phyloP scores from a whole-genome alignment of 2,113 vertebrate species.

The Stigmatopora nigra region DNA sequence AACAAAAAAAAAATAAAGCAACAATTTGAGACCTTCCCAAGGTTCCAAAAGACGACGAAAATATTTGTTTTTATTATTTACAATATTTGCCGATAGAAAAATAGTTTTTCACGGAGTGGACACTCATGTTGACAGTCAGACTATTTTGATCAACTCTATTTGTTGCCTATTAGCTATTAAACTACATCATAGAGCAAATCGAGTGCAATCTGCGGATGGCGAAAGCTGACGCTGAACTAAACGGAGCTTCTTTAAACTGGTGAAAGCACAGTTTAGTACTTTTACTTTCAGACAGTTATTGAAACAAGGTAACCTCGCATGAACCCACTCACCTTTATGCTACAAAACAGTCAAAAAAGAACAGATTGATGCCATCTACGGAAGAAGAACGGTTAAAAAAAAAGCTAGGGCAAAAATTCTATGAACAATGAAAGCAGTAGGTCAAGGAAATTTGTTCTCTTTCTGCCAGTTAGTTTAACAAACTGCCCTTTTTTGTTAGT shows the following conservation, averaged over 20 bases:
- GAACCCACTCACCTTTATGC: too few relatives aligned
- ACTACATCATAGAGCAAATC: neutral
- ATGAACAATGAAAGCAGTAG: neutral
- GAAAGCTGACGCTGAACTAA: too few relatives aligned
- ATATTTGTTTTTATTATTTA: constrained; percentile 53
- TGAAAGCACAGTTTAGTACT: too few relatives aligned
- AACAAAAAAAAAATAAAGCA: constrained; percentile 46
- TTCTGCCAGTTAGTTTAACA: neutral
- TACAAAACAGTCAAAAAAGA: neutral
- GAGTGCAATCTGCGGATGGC: too few relatives aligned
- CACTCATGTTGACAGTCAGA: constrained; percentile 34
- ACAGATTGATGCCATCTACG: neutral
- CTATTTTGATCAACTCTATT: constrained; percentile 10
- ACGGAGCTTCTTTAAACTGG: too few relatives aligned
- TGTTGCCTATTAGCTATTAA: neutral
- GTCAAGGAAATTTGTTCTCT: neutral
- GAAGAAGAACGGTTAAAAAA: neutral
- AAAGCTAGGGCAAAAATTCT: neutral
- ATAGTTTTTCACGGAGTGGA: constrained; percentile 56
- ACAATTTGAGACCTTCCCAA: constrained; percentile 44
- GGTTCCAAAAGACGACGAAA: constrained; percentile 56
- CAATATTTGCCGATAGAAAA: constrained; percentile 66
- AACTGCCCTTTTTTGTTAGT: neutral
- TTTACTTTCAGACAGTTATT: too few relatives aligned
- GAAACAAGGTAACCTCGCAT: too few relatives aligned